Evolutionary conservation across 2,888 invertebrate genomes (phyloP).

Genomic region (Melanargia galathea): DNA sequence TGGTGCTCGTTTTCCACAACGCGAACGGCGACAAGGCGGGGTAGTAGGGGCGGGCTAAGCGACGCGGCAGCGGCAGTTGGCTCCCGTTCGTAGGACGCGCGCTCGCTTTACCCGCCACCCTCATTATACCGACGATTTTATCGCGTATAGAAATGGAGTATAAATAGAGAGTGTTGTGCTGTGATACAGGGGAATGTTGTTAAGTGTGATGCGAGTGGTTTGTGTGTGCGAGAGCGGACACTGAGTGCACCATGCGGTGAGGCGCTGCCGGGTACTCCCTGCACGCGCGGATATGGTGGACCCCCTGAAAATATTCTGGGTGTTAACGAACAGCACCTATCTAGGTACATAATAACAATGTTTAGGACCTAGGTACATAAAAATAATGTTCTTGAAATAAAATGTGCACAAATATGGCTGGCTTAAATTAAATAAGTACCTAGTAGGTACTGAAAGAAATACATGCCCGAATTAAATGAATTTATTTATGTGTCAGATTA

Average conservation of each 20-base stretch:
- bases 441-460: neutral
- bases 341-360: constrained; percentile 79
- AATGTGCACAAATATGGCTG: too few relatives aligned
- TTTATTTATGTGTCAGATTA: neutral
- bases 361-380: constrained; percentile 84
- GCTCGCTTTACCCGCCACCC: constrained; percentile 59
- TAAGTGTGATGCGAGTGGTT: constrained; percentile 41
- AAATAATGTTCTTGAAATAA: neutral
- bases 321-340: constrained; percentile 91
- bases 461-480: neutral
- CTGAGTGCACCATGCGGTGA: constrained; percentile 76
- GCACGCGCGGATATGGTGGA: constrained; percentile 86
- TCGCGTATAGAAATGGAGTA: constrained; percentile 29
- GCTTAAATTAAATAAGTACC: neutral
- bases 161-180: constrained; percentile 40
- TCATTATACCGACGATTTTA: neutral
- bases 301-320: constrained; percentile 92
- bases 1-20: constrained; percentile 61
- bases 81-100: constrained; percentile 64
- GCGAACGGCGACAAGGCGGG: constrained; percentile 65
- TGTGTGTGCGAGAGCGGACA: constrained; percentile 38
- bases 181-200: constrained; percentile 34
- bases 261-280: constrained; percentile 60
- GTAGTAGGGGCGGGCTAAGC: constrained; percentile 64
- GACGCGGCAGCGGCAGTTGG: constrained; percentile 70